Percentiles rank a stretch among this genome's conserved stretches.
phyloP scores from a whole-genome alignment of 2,888 invertebrate species.

The Chrysolina oricalcia region DNA sequence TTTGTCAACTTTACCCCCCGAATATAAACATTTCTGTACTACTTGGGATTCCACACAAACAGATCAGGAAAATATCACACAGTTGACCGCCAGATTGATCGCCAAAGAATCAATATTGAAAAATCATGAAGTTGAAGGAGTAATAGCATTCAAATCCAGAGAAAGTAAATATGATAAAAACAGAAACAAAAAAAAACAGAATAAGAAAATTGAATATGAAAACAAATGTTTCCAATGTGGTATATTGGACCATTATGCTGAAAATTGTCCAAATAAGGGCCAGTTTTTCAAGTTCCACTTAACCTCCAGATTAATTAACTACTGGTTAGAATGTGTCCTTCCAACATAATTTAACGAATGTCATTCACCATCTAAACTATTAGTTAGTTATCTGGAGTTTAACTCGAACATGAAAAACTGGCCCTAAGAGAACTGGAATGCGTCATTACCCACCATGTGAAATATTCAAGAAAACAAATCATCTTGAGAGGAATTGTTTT shows the following conservation, averaged over 20 bases:
- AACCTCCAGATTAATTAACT: too few species aligned
- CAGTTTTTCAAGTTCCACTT: too few species aligned
- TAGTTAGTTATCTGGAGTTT: too few species aligned
- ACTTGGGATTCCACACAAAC: conserved; percentile 42
- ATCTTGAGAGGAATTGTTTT: conserved; percentile 33
- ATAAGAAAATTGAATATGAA: too few species aligned
- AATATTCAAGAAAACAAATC: conserved; percentile 35
- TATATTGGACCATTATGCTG: too few species aligned
- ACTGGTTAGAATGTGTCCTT: too few species aligned
- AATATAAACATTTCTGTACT: too few species aligned
- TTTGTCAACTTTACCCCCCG: conserved; percentile 49
- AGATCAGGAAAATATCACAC: conserved; percentile 34
- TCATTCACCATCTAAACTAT: too few species aligned
- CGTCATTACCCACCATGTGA: conserved; percentile 16
- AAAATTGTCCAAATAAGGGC: too few species aligned
- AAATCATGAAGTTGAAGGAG: conserved; percentile 29
- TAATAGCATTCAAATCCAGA: conserved; percentile 26
- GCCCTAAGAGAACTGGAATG: conserved; percentile 14
- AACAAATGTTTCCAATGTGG: too few species aligned
- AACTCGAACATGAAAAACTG: neutral
- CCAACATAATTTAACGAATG: too few species aligned
- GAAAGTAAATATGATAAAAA: neutral
- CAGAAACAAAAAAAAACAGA: too few species aligned
- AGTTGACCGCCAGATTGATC: conserved; percentile 47
- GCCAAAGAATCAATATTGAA: conserved; percentile 36